Conservation (phyloP, 2,797 vertebrate species). For the Neolamprologus multifasciatus region DNA sequence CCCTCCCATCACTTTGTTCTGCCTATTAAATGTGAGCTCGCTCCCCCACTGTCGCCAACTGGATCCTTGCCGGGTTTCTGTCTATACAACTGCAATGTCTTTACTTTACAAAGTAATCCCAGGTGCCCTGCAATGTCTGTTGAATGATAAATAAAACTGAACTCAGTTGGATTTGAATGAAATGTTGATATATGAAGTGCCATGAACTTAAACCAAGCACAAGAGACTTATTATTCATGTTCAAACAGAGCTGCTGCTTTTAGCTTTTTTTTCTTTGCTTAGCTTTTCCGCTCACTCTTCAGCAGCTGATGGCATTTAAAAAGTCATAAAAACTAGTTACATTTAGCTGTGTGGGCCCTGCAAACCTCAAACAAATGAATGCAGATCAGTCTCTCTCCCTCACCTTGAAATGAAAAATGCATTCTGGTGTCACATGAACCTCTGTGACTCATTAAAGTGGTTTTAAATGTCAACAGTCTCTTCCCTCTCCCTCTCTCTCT, state of each 20-base stretch:
- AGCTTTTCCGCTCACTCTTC: not conserved
- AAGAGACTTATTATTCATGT: not conserved
- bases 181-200: not conserved
- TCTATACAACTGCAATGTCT: not conserved
- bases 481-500: not conserved
- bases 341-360: not conserved
- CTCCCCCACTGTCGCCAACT: not conserved
- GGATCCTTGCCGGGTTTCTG: not conserved
- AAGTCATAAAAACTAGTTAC: slow-evolving; percentile 4
- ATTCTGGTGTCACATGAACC: not conserved
- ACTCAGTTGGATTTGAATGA: not conserved
- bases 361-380: slow-evolving; percentile 1
- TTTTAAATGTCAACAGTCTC: slow-evolving; percentile 19
- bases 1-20: not conserved
- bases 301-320: slow-evolving; percentile 2
- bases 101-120: not conserved
- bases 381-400: not conserved
- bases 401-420: not conserved
- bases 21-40: not conserved
- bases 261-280: not conserved
- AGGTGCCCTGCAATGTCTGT: not conserved
- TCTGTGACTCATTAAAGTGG: slow-evolving; percentile 17
- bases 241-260: not conserved
- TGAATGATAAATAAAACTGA: not conserved
- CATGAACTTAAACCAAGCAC: not conserved